Evolutionary conservation across 2,113 vertebrate species (phyloP).

Genomic region (Phycodurus eques): DNA sequence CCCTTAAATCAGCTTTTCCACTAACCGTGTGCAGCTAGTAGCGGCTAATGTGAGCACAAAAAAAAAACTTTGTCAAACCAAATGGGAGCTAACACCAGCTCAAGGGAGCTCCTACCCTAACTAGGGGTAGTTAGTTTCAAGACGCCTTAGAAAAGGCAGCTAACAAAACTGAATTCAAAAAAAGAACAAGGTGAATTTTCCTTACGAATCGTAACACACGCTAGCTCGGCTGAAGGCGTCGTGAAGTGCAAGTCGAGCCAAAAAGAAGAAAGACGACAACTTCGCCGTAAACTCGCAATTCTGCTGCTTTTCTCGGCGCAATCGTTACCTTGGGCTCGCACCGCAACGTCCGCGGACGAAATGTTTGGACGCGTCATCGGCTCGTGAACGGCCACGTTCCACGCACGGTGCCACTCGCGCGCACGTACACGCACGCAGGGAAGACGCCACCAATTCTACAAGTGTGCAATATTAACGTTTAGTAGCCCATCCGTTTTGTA

Average conservation of each 20-base stretch:
- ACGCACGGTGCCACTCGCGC: not conserved
- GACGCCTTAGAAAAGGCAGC: not conserved
- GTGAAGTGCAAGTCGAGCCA: not conserved
- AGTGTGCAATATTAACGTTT: no score
- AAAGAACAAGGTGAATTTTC: not conserved
- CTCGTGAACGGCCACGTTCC: not conserved
- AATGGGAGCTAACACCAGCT: not conserved
- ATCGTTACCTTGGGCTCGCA: not conserved
- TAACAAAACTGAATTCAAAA: not conserved
- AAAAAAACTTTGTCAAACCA: not conserved
- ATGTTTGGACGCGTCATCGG: not conserved
- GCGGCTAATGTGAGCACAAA: not conserved
- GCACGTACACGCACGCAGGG: no score
- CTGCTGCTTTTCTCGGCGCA: no score
- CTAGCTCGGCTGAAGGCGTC: not conserved
- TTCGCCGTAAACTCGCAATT: not conserved
- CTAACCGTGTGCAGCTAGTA: not conserved
- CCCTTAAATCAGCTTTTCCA: no score
- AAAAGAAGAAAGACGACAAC: not conserved
- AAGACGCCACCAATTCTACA: no score
- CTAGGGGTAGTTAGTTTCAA: not conserved
- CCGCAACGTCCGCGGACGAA: not conserved
- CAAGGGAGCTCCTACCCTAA: not conserved
- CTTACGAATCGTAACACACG: not conserved
- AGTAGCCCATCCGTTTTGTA: no score